These are phyloP conservation scores for Meiosimyza decipiens DNA, from an alignment of 2,888 invertebrate species.

Conservation along the genomic window DNA sequence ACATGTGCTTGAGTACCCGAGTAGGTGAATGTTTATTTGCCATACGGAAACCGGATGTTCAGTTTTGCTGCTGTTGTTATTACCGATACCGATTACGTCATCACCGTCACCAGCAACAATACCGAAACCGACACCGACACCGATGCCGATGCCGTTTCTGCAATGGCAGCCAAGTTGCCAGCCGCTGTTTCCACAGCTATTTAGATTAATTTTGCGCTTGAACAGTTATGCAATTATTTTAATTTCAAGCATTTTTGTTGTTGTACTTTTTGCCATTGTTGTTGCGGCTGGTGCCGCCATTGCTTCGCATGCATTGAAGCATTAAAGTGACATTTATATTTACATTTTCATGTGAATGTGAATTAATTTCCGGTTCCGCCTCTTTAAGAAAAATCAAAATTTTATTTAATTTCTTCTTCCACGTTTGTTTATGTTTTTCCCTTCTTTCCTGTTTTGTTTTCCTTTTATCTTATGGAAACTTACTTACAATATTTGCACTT, in stretches of 20 bases:
- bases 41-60: constrained; percentile 17
- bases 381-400: constrained; percentile 10
- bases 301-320: constrained; percentile 32
- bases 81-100: neutral
- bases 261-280: neutral
- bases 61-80: constrained; percentile 10
- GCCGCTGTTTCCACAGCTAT: constrained; percentile 36
- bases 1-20: neutral
- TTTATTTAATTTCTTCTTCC: neutral
- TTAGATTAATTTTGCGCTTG: constrained; percentile 43
- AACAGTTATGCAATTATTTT: constrained; percentile 42
- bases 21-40: neutral
- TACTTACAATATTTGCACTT: neutral
- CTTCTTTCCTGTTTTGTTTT: neutral
- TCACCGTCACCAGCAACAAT: neutral
- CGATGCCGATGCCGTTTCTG: no score
- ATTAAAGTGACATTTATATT: constrained; percentile 37
- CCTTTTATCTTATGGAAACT: neutral
- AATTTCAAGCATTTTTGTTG: constrained; percentile 31
- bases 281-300: neutral
- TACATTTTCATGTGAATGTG: constrained; percentile 23
- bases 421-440: neutral
- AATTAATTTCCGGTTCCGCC: constrained; percentile 37
- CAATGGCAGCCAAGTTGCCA: neutral
- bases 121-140: no score